These are phyloP conservation scores for Hirudo medicinalis DNA, from an alignment of 1,140 invertebrate genomes.

Conservation along the genomic window DNA sequence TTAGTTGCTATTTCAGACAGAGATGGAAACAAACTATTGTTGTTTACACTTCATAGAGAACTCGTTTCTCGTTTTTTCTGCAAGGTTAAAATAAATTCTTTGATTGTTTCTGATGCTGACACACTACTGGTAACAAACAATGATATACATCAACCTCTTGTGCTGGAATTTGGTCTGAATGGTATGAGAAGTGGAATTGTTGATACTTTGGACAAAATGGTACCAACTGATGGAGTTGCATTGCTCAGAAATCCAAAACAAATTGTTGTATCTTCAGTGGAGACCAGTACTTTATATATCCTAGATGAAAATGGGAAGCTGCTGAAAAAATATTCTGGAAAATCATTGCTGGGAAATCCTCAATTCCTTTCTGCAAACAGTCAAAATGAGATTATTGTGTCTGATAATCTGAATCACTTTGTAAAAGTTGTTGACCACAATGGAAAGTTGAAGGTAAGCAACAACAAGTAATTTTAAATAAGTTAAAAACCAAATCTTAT, in stretches of 20 bases:
- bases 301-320: constrained; percentile 10
- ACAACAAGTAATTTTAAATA: neutral
- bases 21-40: neutral
- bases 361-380: neutral
- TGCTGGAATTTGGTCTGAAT: constrained; percentile 9
- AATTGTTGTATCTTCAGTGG: constrained; percentile 9
- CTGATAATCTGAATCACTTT: constrained; percentile 14
- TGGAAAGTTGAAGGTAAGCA: constrained; percentile 15
- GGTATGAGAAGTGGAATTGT: neutral
- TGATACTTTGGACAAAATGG: constrained; percentile 7
- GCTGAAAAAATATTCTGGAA: constrained; percentile 11
- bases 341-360: neutral
- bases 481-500: neutral
- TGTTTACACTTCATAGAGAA: neutral
- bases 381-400: constrained; percentile 13
- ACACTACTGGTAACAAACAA: constrained; percentile 11
- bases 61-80: constrained; percentile 8
- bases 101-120: neutral
- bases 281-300: constrained; percentile 13
- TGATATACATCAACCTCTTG: neutral
- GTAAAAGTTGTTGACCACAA: constrained; percentile 11
- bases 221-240: constrained; percentile 7
- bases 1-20: neutral
- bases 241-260: constrained; percentile 2
- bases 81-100: constrained; percentile 2